Conservation (phyloP, 1,140 invertebrate species). For the Limonius californicus region DNA sequence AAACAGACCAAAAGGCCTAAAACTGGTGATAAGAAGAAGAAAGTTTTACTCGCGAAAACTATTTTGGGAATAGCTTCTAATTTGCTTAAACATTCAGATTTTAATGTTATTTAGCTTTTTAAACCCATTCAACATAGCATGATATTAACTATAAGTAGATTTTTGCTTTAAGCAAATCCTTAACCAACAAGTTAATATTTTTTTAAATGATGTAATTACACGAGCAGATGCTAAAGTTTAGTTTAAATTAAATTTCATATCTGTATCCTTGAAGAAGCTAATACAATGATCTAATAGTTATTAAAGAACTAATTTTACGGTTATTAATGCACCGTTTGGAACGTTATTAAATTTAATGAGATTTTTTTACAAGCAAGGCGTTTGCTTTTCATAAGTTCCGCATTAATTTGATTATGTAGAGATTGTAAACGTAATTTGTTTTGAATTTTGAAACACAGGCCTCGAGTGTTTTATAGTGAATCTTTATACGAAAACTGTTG, state of each 20-base stretch:
- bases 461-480: no score
- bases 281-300: slow-evolving; percentile 1
- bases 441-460: no score
- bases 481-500: no score
- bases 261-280: background rate
- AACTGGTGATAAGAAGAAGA: no score
- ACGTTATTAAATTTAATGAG: slow-evolving; percentile 14
- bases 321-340: slow-evolving; percentile 10
- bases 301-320: slow-evolving; percentile 12
- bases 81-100: no score
- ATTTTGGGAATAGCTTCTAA: no score
- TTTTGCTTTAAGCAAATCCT: background rate
- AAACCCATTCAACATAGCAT: no score
- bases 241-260: background rate
- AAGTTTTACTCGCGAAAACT: no score
- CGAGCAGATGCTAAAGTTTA: background rate
- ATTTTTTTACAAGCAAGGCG: background rate
- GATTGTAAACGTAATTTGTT: no score
- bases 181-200: background rate
- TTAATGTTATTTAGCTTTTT: no score
- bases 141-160: no score
- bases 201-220: background rate
- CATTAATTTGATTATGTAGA: slow-evolving; percentile 7
- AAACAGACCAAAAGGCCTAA: no score
- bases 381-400: slow-evolving; percentile 15